A percentile compares a stretch with the other conserved stretches of the same genome.
phyloP scores from a whole-genome alignment of 2,797 vertebrate species.

The Melanotaenia boesemani region DNA sequence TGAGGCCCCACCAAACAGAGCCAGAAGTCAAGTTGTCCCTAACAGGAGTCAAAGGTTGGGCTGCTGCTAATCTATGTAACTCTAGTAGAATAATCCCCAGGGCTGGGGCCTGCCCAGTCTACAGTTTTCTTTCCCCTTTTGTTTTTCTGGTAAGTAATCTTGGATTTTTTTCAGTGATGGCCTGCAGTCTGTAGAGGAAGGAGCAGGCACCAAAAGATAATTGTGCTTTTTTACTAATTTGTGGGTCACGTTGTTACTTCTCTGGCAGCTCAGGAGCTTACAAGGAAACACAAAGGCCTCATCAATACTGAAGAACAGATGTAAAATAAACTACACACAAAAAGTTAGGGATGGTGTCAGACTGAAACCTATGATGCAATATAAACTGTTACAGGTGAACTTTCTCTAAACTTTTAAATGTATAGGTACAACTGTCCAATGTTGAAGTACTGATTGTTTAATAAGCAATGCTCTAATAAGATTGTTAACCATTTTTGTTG shows the following conservation, averaged over 20 bases:
- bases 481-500: too few relatives aligned
- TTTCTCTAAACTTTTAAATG: too few relatives aligned
- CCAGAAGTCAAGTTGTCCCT: slow-evolving; percentile 70
- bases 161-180: slow-evolving; percentile 44
- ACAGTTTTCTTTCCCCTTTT: slow-evolving; percentile 54
- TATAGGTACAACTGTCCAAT: too few relatives aligned
- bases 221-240: slow-evolving; percentile 35
- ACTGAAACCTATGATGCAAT: too few relatives aligned
- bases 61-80: slow-evolving; percentile 79
- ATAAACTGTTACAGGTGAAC: too few relatives aligned
- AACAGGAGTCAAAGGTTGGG: slow-evolving; percentile 74
- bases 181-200: slow-evolving; percentile 41
- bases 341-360: too few relatives aligned
- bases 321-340: too few relatives aligned
- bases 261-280: too few relatives aligned
- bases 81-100: slow-evolving; percentile 77
- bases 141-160: slow-evolving; percentile 72
- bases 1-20: slow-evolving; percentile 28
- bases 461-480: too few relatives aligned
- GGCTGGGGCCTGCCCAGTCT: slow-evolving; percentile 44
- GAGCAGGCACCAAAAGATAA: slow-evolving; percentile 3
- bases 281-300: too few relatives aligned
- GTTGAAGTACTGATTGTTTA: too few relatives aligned
- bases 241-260: not conserved
- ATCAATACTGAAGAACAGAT: too few relatives aligned